Conservation (phyloP, 1,140 invertebrate species). For the Ditylenchus dipsaci region DNA sequence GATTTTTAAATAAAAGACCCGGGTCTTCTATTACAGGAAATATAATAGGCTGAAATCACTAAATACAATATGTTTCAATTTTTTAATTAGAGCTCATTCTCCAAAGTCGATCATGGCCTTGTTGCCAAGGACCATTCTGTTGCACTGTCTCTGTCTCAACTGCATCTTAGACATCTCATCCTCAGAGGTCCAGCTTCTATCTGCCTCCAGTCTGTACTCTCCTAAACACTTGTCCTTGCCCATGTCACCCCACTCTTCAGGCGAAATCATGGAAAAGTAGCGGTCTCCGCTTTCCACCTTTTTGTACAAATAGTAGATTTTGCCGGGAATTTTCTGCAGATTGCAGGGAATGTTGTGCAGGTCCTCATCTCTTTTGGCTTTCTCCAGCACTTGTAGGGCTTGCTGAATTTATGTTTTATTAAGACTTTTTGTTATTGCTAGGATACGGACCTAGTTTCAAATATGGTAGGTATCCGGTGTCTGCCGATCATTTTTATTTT, state of each 20-base stretch:
- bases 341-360: slow-evolving; percentile 70
- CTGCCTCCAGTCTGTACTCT: slow-evolving; percentile 68
- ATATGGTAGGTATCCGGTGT: no score
- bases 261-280: slow-evolving; percentile 72
- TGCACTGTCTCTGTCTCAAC: not conserved
- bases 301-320: slow-evolving; percentile 71
- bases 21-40: no score
- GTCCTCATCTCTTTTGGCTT: slow-evolving; percentile 64
- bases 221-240: slow-evolving; percentile 63
- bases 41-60: no score
- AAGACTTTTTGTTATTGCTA: not conserved
- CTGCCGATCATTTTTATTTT: no score
- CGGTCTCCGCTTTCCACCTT: slow-evolving; percentile 62
- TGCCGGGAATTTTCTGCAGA: slow-evolving; percentile 69
- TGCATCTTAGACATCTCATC: slow-evolving; percentile 25
- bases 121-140: no score
- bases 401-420: slow-evolving; percentile 59
- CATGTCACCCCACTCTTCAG: slow-evolving; percentile 69
- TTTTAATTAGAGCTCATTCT: no score
- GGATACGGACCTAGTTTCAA: no score
- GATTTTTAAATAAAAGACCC: no score
- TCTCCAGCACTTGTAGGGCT: slow-evolving; percentile 65
- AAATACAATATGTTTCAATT: no score
- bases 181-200: slow-evolving; percentile 69
- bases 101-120: no score